Evolutionary conservation across 2,113 vertebrate species (phyloP).

Genomic region (Sigmodon hispidus): DNA sequence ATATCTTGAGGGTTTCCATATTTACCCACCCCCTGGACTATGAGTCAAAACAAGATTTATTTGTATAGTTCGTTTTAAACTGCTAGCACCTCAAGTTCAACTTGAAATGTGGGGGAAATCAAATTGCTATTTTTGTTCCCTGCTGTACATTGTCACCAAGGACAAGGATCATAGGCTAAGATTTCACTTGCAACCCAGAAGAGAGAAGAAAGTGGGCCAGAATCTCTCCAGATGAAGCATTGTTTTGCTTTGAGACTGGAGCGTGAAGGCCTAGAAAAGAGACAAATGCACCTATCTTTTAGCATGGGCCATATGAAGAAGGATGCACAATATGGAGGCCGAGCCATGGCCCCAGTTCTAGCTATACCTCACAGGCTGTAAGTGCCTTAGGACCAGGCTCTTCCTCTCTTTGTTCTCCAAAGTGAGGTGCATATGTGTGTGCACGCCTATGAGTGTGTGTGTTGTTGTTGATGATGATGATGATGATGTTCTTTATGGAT

Average conservation of each 20-base stretch:
- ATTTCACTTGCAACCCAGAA: neutral
- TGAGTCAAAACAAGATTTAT: conserved; percentile 84
- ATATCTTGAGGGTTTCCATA: conserved; percentile 83
- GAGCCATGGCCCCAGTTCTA: neutral
- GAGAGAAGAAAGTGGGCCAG: neutral
- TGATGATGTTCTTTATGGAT: neutral
- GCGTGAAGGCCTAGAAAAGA: neutral
- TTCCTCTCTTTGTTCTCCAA: conserved; percentile 21
- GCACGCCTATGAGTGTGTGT: too few relatives aligned
- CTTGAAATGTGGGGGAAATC: conserved; percentile 70
- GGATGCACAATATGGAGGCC: neutral
- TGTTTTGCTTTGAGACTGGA: neutral
- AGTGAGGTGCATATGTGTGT: neutral
- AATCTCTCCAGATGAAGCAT: neutral
- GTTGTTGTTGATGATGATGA: neutral
- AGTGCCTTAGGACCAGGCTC: neutral
- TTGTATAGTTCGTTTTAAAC: conserved; percentile 77
- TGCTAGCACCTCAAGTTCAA: conserved; percentile 77
- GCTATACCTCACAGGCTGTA: neutral
- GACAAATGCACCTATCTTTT: neutral
- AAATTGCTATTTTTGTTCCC: conserved; percentile 75
- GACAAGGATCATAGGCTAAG: conserved; percentile 57
- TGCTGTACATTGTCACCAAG: conserved; percentile 50
- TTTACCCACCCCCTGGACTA: conserved; percentile 77
- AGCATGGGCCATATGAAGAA: neutral